Percentiles rank a stretch among this genome's conserved stretches.
phyloP scores from a whole-genome alignment of 2,113 vertebrate genomes.

The Cercocebus atys region DNA sequence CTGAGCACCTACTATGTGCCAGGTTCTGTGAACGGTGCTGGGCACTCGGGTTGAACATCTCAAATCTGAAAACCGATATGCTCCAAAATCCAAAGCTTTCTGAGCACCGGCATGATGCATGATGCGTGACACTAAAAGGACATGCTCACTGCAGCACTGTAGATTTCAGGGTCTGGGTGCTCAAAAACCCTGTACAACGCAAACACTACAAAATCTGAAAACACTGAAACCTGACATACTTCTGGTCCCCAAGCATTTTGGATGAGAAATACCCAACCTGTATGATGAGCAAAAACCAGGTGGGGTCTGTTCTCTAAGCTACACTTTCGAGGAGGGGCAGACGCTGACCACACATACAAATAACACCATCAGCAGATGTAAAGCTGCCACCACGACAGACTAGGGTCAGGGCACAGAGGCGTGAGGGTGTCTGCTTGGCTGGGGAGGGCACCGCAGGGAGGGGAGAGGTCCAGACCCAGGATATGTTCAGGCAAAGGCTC shows the following conservation, averaged over 20 bases:
- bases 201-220: background rate
- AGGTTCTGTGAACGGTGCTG: background rate
- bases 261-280: background rate
- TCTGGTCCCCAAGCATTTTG: background rate
- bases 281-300: background rate
- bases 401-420: no score
- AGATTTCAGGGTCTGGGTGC: background rate
- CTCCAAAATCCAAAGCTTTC: background rate
- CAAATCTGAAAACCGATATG: background rate
- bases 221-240: background rate
- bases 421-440: fast-evolving
- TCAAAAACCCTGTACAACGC: background rate
- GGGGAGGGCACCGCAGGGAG: background rate
- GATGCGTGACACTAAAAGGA: background rate
- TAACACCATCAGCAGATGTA: fast-evolving
- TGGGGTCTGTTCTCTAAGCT: background rate
- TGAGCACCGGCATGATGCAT: background rate
- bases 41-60: background rate
- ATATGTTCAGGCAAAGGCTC: background rate
- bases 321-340: background rate
- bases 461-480: no score
- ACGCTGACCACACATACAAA: background rate
- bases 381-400: fast-evolving
- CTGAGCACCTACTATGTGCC: background rate
- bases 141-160: background rate